Evolutionary conservation across 2,797 vertebrate species (phyloP).

Genomic region (Tiaroga cobitis): DNA sequence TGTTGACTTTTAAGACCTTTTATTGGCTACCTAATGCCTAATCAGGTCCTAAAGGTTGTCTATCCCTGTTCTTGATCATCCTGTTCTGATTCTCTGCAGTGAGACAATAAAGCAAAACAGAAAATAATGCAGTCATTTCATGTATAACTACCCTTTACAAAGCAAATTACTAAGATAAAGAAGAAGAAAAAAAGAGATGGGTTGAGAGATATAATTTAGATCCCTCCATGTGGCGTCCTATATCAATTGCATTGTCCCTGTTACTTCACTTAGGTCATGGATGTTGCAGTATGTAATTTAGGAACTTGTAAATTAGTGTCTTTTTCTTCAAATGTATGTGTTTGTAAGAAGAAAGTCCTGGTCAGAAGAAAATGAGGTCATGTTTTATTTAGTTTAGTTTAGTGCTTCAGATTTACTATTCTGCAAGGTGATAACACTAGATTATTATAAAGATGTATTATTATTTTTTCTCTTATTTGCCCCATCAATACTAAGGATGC

Average conservation of each 20-base stretch:
- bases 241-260: neutral
- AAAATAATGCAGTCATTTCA: slow-evolving; percentile 8
- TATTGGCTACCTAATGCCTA: neutral
- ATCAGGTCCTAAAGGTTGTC: slow-evolving; percentile 5
- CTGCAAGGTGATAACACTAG: neutral
- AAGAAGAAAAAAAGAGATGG: neutral
- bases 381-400: neutral
- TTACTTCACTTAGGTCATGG: neutral
- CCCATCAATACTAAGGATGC: neutral
- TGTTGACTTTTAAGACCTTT: neutral
- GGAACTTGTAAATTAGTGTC: neutral
- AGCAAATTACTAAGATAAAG: slow-evolving; percentile 3
- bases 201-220: neutral
- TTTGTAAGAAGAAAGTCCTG: neutral
- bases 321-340: neutral
- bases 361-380: neutral
- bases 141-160: slow-evolving; percentile 8
- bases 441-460: neutral
- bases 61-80: neutral
- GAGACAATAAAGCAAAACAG: neutral
- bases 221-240: neutral
- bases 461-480: neutral
- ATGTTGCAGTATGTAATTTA: neutral
- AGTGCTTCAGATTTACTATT: neutral
- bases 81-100: slow-evolving; percentile 1